phyloP scores from a whole-genome alignment of 2,888 invertebrate species.

The Blomia tropicalis region DNA sequence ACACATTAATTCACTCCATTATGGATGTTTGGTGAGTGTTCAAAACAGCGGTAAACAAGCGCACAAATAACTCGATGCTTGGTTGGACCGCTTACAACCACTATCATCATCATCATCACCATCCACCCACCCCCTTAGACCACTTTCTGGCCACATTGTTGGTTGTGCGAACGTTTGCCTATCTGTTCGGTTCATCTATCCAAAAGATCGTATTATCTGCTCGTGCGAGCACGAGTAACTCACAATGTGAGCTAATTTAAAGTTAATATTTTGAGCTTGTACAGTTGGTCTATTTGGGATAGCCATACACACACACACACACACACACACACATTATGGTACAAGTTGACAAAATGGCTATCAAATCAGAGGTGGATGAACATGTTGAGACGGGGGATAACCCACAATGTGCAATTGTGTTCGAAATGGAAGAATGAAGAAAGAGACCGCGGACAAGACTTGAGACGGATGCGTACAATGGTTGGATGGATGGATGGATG shows the following conservation, averaged over 20 bases:
- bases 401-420: too few species aligned
- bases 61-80: not conserved
- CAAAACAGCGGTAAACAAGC: slow-evolving; percentile 3
- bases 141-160: not conserved
- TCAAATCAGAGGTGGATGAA: not conserved
- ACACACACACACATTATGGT: not conserved
- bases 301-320: not conserved
- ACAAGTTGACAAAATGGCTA: not conserved
- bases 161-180: slow-evolving; percentile 1
- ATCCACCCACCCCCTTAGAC: not conserved
- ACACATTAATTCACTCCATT: not conserved
- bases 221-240: slow-evolving; percentile 10
- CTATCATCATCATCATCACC: not conserved
- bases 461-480: not conserved
- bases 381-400: too few species aligned
- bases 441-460: too few species aligned
- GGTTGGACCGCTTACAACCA: not conserved
- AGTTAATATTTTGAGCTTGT: not conserved
- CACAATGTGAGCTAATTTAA: not conserved
- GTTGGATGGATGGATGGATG: slow-evolving; percentile 2
- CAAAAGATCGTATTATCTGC: slow-evolving; percentile 15
- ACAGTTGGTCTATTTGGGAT: not conserved
- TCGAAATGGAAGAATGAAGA: not conserved
- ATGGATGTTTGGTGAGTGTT: not conserved
- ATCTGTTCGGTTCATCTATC: slow-evolving; percentile 6